Base-by-base conservation (phyloP, 2,113 vertebrate genomes). In the Montifringilla adamsi region DNA sequence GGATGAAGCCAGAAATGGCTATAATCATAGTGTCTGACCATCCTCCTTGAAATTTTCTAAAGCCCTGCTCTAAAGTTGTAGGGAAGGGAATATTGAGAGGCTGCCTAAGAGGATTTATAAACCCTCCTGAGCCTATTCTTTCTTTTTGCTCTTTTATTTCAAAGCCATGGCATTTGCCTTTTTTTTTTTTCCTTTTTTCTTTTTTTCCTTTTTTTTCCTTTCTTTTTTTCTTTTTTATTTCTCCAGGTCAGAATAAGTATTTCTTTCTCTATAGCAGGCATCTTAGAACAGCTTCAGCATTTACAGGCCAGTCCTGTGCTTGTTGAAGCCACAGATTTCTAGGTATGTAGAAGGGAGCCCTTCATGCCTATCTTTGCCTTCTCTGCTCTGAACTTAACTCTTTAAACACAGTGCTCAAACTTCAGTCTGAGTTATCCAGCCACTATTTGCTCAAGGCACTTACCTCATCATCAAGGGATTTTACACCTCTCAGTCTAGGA, bases 51-150 rank as follows among this genome's bases (percentile, higher is more conserved):
- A 91, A 79, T 72, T 89, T 91, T 62, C 49, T 95, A 76, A 94
- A 94, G 69, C 81, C 49, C 58, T 64, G 13, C 70, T 95, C 30
- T 2, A 30, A 87, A 89, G 46, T 90, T 93, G 62, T 12, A 56
- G 66, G 52, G 28, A 87, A 75, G 11, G 15, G 52, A 94, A 64
- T 87, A 79, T 49, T 85, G 84, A 79, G 84, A 87, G 70, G 35
- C 74, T 94, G 74, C 66, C 39, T 94, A 87, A 94, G 95, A 96
- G 94, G 95, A 94, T 95, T 95, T 96, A 79, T 93, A 96, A 94
- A 89, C 74, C 74, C 35, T 95, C 44, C 93, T 89, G 82, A 95
- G 92, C 82, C 90, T 94, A 47, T 88, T 95, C 79, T 91, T 95
- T 74, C 70, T 67, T 93, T 87, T 80, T 87, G 14, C 72, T 76